Evolutionary conservation across 2,113 vertebrate genomes (phyloP).

Genomic region (Vidua macroura): DNA sequence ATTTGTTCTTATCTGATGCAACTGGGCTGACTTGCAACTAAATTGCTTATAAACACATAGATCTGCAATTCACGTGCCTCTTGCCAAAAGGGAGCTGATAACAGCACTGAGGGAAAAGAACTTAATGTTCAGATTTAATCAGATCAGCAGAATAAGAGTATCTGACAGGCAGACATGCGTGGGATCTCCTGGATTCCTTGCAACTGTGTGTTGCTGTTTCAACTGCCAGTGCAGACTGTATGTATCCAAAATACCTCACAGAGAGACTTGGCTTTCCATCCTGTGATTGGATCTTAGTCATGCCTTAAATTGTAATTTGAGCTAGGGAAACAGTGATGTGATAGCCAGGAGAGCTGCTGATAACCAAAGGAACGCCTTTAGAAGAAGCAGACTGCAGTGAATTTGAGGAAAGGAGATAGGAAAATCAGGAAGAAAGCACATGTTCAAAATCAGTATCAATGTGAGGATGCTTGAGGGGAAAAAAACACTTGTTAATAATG

Average conservation of each 20-base stretch:
- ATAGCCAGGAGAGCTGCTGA: background rate
- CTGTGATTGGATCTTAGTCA: background rate
- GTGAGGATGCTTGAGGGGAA: background rate
- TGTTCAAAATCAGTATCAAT: background rate
- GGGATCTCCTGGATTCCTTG: background rate
- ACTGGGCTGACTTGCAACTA: background rate
- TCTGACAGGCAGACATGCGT: background rate
- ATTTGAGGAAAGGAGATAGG: background rate
- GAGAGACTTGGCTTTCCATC: background rate
- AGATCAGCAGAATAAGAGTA: background rate
- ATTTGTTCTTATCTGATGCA: conserved; percentile 27
- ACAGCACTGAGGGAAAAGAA: background rate
- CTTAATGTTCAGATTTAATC: conserved; percentile 45
- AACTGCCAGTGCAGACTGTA: background rate
- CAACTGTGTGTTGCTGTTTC: background rate
- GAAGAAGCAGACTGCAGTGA: background rate
- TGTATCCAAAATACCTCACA: background rate
- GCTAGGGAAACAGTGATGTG: background rate
- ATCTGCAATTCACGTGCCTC: background rate
- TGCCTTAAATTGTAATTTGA: background rate
- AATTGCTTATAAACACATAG: background rate
- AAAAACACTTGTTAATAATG: background rate
- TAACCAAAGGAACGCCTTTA: background rate
- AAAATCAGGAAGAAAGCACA: background rate
- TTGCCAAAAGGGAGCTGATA: background rate